Evolutionary conservation across 2,888 invertebrate species (phyloP), one percentile per base, ranked within the genome.

Genomic region (Leucophenga maculata): DNA sequence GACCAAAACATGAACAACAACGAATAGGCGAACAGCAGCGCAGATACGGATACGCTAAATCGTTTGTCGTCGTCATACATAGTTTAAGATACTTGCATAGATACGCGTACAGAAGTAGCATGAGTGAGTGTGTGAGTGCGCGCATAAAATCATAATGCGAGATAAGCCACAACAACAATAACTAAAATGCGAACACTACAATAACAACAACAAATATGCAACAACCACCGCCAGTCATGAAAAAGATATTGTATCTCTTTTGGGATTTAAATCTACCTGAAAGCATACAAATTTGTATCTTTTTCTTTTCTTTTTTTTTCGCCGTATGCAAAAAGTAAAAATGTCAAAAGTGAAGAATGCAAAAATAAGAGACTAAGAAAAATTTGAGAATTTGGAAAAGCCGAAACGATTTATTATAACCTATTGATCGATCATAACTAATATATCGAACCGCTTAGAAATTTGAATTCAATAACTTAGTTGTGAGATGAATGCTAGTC

Each of bases 241-340:
- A 20, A 71, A 74, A 80, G 75, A 82, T 79, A 71, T 75, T 59
- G 67, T 71, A 62, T 60, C 70, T 78, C 76, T 76, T 79, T 74
- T 32, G 32, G 6, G 32, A 32, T 32, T 32, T 83, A 83, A 77
- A 80, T 75, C 75, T 80, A 80, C 82, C 83, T 77, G 83, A 82
- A 78, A 80, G 78, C 82, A 82, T 82, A 82, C 84, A 83, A 82
- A 32, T 83, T n/a, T n/a, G n/a, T n/a, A n/a, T n/a, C n/a, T n/a
- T n/a, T n/a, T n/a, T n/a, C n/a, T n/a, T n/a, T n/a, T n/a, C n/a
- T n/a, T n/a, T n/a, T n/a, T n/a, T n/a, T 77, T 80, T 78, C 32
- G 3, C 32, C 70, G 67, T 80, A 76, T 76, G 62, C 55, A 59
- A 62, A 67, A 66, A 67, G 79, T 79, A 82, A 83, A 82, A 82